Percentiles rank a stretch among this genome's conserved stretches.
Conservation (phyloP, 2,797 vertebrate genomes). For the Hydrocynus forskahlii region DNA sequence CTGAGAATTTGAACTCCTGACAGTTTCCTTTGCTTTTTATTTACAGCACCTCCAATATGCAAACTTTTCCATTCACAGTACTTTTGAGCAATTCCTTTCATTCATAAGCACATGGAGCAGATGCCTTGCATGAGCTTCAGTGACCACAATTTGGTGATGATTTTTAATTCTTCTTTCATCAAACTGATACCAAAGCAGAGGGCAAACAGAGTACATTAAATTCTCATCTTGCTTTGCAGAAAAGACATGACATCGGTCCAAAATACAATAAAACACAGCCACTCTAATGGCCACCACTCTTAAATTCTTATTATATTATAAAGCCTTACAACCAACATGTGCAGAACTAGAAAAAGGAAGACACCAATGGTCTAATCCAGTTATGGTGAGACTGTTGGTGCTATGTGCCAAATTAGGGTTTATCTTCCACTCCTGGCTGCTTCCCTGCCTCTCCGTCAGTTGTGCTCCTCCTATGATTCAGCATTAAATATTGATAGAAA, state of each 20-base stretch:
- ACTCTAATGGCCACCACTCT: background rate
- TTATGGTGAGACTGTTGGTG: background rate
- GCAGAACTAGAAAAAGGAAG: background rate
- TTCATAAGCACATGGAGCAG: too few relatives aligned
- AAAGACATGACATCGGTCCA: background rate
- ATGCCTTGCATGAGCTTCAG: background rate
- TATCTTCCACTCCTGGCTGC: slow-evolving; percentile 20
- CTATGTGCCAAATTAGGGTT: slow-evolving; percentile 25
- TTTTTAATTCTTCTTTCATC: background rate
- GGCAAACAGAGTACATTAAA: background rate
- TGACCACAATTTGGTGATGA: background rate
- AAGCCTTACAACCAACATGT: background rate
- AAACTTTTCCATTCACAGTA: background rate
- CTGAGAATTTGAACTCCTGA: background rate
- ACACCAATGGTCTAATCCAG: slow-evolving; percentile 6
- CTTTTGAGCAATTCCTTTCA: background rate
- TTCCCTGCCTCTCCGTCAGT: slow-evolving; percentile 20
- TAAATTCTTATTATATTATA: background rate
- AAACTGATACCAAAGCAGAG: background rate
- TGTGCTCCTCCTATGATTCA: slow-evolving; percentile 58
- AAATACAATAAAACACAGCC: background rate
- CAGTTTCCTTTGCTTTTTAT: slow-evolving; percentile 41
- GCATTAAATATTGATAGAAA: slow-evolving; percentile 58
- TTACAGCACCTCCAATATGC: background rate
- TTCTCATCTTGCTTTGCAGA: background rate